Evolutionary conservation across 2,888 invertebrate species (phyloP).

Genomic region (Papilio demoleus): DNA sequence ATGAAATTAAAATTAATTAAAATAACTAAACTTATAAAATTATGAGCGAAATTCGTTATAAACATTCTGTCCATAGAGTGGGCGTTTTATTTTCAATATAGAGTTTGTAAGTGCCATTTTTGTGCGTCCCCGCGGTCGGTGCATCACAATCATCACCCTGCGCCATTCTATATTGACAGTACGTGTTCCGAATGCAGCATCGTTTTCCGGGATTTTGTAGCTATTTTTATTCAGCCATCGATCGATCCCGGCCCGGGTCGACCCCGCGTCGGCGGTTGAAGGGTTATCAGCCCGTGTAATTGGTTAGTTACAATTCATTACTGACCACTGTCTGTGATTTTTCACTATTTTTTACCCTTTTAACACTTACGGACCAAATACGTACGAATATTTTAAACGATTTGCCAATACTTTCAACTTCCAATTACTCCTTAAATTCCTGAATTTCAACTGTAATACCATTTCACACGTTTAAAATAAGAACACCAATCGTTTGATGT

Average conservation of each 20-base stretch:
- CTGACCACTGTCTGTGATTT: constrained; percentile 63
- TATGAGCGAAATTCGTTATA: constrained; percentile 3
- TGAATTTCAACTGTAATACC: too few species aligned
- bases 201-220: constrained; percentile 76
- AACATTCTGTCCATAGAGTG: constrained; percentile 39
- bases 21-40: constrained; percentile 20
- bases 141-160: constrained; percentile 80
- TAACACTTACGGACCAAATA: background rate
- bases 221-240: constrained; percentile 80
- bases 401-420: too few species aligned
- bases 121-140: constrained; percentile 64
- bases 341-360: constrained; percentile 51
- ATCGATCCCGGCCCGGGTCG: constrained; percentile 58
- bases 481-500: too few species aligned
- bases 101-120: constrained; percentile 64
- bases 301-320: constrained; percentile 82
- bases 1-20: constrained; percentile 11
- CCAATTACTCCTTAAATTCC: too few species aligned
- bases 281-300: constrained; percentile 79
- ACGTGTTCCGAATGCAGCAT: constrained; percentile 76
- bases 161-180: constrained; percentile 78
- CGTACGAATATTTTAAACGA: background rate
- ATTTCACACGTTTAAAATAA: too few species aligned
- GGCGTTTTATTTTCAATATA: constrained; percentile 73
- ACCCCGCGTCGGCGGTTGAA: constrained; percentile 63